Evolutionary conservation across 2,888 invertebrate genomes (phyloP).

Genomic region (Brenthis hecate): DNA sequence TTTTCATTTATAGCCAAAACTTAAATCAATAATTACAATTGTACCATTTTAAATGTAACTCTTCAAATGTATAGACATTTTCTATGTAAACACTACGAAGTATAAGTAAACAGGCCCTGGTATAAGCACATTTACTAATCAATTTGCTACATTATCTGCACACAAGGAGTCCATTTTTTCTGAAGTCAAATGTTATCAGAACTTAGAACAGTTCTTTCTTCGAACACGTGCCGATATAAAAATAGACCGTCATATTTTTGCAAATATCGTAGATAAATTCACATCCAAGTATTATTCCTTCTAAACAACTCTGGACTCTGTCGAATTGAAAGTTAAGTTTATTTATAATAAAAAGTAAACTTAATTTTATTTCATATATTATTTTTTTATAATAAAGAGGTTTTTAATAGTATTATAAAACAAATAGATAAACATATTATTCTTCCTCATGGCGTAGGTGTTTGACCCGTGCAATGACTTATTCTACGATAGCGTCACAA

Average conservation of each 20-base stretch:
- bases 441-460: constrained; percentile 46
- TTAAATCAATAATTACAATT: too few relatives aligned
- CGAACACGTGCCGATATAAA: constrained; percentile 24
- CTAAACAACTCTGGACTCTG: too few relatives aligned
- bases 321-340: too few relatives aligned
- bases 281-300: too few relatives aligned
- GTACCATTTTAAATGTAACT: too few relatives aligned
- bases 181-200: constrained; percentile 34
- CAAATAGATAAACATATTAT: constrained; percentile 45
- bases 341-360: too few relatives aligned
- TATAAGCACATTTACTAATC: constrained; percentile 9
- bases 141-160: constrained; percentile 28
- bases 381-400: not conserved
- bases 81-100: not conserved
- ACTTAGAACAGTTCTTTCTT: constrained; percentile 29
- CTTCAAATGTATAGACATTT: not conserved
- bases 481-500: constrained; percentile 1
- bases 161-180: constrained; percentile 29
- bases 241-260: constrained; percentile 9
- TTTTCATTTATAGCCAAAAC: too few relatives aligned
- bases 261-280: not conserved
- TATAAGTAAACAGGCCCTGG: not conserved
- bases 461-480: constrained; percentile 45
- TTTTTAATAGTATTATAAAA: constrained; percentile 39
- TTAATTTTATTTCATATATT: too few relatives aligned